Conservation (phyloP, 2,797 vertebrate species). For the Scomberomorus guttatus region DNA sequence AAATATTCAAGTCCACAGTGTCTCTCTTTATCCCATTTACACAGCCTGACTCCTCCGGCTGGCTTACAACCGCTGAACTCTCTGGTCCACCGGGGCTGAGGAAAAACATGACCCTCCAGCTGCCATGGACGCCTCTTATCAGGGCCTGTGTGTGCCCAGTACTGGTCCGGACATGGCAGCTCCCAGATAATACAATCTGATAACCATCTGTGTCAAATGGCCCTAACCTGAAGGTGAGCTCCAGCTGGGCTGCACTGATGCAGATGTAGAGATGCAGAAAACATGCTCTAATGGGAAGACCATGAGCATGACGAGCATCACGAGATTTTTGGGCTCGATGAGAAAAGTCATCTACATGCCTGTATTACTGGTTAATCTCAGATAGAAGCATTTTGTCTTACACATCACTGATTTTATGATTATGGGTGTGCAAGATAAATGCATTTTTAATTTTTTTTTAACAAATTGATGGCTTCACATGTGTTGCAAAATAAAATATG, state of each 20-base stretch:
- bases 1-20: conserved; percentile 54
- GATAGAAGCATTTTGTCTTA: background rate
- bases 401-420: background rate
- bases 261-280: conserved; percentile 60
- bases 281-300: conserved; percentile 26
- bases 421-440: background rate
- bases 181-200: conserved; percentile 71
- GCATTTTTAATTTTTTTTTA: background rate
- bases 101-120: conserved; percentile 64
- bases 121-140: conserved; percentile 74
- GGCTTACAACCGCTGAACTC: conserved; percentile 45
- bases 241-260: conserved; percentile 35
- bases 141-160: conserved; percentile 61
- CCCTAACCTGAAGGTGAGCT: conserved; percentile 62
- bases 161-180: conserved; percentile 65
- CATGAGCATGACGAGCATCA: conserved; percentile 14
- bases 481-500: background rate
- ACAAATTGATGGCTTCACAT: background rate
- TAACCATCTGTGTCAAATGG: conserved; percentile 65
- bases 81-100: conserved; percentile 53
- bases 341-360: conserved; percentile 33
- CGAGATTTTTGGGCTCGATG: conserved; percentile 6
- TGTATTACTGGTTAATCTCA: conserved; percentile 5
- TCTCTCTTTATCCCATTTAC: conserved; percentile 63
- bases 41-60: conserved; percentile 57